These are phyloP conservation scores for Macrophya alboannulata DNA, from an alignment of 2,888 invertebrate genomes.

Conservation along the genomic window DNA sequence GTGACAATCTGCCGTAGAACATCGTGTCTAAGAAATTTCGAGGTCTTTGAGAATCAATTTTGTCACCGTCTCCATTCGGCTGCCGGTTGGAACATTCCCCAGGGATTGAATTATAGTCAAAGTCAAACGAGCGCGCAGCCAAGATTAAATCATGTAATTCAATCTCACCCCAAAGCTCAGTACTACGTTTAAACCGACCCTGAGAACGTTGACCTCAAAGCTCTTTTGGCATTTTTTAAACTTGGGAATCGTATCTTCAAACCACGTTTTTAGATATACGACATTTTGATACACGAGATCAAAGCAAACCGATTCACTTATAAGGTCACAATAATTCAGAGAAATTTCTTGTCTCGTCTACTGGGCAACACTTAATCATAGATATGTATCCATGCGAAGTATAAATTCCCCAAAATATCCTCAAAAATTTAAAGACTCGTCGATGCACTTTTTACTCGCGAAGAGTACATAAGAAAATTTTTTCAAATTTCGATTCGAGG, in stretches of 20 bases:
- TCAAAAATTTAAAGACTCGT: neutral
- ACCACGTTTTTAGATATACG: neutral
- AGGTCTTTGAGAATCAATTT: neutral
- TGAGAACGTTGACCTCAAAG: slow-evolving; percentile 21
- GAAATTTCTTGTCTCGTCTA: neutral
- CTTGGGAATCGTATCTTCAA: neutral
- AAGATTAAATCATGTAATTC: slow-evolving; percentile 44
- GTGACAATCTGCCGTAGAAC: neutral
- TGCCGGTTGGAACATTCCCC: slow-evolving; percentile 24
- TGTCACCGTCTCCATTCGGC: slow-evolving; percentile 5
- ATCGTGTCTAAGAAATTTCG: neutral
- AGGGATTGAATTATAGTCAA: slow-evolving; percentile 46
- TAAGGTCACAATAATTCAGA: neutral
- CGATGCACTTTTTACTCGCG: neutral
- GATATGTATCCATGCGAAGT: neutral
- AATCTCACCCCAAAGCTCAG: slow-evolving; percentile 19
- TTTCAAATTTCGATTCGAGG: neutral
- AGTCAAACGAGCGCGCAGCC: slow-evolving; percentile 24
- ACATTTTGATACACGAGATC: neutral
- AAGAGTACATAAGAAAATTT: neutral
- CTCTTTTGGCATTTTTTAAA: neutral
- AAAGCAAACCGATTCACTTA: neutral
- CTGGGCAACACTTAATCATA: neutral
- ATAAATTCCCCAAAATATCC: neutral
- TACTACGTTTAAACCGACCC: slow-evolving; percentile 9